phyloP scores from a whole-genome alignment of 2,797 vertebrate species.

The Australoheros facetus region DNA sequence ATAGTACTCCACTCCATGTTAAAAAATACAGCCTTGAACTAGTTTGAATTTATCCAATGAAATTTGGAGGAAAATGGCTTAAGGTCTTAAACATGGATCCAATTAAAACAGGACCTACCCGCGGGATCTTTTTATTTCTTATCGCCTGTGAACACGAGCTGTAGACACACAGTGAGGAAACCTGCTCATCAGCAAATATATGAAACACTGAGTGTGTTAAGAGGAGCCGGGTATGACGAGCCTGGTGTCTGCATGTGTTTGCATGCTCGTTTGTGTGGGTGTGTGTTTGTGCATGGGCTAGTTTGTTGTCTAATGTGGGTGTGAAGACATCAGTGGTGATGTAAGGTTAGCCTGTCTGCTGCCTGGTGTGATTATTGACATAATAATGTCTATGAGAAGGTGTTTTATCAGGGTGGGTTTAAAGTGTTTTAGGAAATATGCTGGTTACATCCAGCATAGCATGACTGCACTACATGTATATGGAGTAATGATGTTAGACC shows the following conservation, averaged over 20 bases:
- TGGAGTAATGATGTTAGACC: slow-evolving; percentile 25
- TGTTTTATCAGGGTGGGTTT: background rate
- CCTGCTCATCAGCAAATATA: slow-evolving; percentile 40
- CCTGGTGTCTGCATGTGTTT: slow-evolving; percentile 44
- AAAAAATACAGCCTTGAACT: slow-evolving; percentile 7
- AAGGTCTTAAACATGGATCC: slow-evolving; percentile 52
- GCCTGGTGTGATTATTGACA: background rate
- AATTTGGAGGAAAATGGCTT: slow-evolving; percentile 26
- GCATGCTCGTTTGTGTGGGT: slow-evolving; percentile 48
- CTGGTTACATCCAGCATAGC: background rate
- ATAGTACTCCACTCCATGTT: background rate
- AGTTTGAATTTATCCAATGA: slow-evolving; percentile 23
- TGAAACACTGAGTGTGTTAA: slow-evolving; percentile 5
- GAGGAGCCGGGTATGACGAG: slow-evolving; percentile 6
- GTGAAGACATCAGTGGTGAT: slow-evolving; percentile 22
- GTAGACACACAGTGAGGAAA: slow-evolving; percentile 32
- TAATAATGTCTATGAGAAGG: background rate
- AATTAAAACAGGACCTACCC: slow-evolving; percentile 57
- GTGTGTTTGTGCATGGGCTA: slow-evolving; percentile 34
- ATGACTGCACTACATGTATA: slow-evolving; percentile 9
- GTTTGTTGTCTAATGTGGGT: slow-evolving; percentile 35
- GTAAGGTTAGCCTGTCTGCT: slow-evolving; percentile 12
- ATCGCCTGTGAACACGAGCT: slow-evolving; percentile 49
- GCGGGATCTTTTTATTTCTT: slow-evolving; percentile 45
- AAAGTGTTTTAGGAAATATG: background rate